Base-by-base conservation (phyloP, 2,797 vertebrate genomes). In the Lycodopsis pacificus region DNA sequence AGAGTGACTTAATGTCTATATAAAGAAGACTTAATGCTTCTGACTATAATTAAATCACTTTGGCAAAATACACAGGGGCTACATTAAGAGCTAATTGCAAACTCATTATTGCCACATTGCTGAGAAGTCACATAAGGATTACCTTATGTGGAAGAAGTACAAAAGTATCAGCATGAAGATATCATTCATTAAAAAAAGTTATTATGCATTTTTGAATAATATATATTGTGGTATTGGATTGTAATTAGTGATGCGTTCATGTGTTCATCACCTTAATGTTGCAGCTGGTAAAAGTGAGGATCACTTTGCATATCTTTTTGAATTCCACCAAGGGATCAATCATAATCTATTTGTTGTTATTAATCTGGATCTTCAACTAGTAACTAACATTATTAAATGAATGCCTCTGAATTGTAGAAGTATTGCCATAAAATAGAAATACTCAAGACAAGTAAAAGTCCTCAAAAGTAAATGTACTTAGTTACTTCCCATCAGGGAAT, bases 101-200 rank as follows among this genome's bases (percentile, higher is more conserved):
- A 34, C 54, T 75, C 25, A 65, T 82, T 81, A 76, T 63, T 83
- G 69, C 59, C 13, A 40, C 79, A 80, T 87, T 78, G 58, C 64
- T 44, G 6, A 34, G 67, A 77, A 76, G 48, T 86, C 76, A 76
- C 19, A 22, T 7, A 10, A 82, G n/a, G 32, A 67, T 27, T 19
- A 67, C n/a, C 19, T 8, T 22, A 19, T 17, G n/a, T 22, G 4
- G 46, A 22, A 22, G 4, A 51, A 25, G 58, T 25, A 62, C 7
- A 25, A 42, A 62, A 4, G 4, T 58, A 58, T 58, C 32, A 19
- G 36, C 13, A 42, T 62, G 12, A 38, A 62, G 11, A 40, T 62
- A 25, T 25, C 1, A 38, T 57, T 57, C 3, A 54, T 14, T 22
- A 15, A 27, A 8, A 57, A 10, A 58, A 32, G 32, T 58, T 30